A percentile compares a stretch with the other conserved stretches of the same genome.
Conservation (phyloP, 2,113 vertebrate species). For the Apaloderma vittatum region DNA sequence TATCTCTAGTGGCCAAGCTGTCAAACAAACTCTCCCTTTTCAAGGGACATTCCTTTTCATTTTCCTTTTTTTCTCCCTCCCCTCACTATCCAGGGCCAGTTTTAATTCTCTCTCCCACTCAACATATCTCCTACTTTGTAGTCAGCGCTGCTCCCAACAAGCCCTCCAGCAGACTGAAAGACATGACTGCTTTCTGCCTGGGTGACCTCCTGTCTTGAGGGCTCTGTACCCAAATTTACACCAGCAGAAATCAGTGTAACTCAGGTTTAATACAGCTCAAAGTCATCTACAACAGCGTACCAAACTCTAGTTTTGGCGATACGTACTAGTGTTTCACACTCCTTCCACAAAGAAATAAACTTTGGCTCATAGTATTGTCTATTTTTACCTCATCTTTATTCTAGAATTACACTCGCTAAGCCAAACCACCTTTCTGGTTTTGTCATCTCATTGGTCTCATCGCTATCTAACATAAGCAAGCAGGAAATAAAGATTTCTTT, state of each 20-base stretch:
- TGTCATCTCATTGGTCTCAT: neutral
- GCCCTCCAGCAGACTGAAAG: slow-evolving; percentile 34
- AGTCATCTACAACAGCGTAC: neutral
- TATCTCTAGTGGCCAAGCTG: slow-evolving; percentile 33
- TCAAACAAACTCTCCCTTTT: slow-evolving; percentile 42
- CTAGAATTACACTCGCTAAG: neutral
- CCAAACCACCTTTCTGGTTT: neutral
- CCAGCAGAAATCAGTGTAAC: slow-evolving; percentile 14
- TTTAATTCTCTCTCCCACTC: slow-evolving; percentile 12
- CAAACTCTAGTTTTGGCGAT: neutral
- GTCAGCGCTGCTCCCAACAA: neutral
- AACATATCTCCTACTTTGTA: slow-evolving; percentile 13
- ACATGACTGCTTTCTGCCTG: slow-evolving; percentile 16
- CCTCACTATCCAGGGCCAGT: neutral
- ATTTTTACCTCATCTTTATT: slow-evolving; percentile 31
- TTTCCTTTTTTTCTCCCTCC: neutral
- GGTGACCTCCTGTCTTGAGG: slow-evolving; percentile 27
- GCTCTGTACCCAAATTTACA: slow-evolving; percentile 33
- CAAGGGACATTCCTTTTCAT: neutral
- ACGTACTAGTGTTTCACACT: neutral
- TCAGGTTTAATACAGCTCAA: slow-evolving; percentile 55
- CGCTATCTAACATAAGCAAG: neutral
- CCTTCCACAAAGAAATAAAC: neutral
- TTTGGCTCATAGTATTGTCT: neutral
- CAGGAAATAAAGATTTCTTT: neutral